A percentile compares a stretch with the other conserved stretches of the same genome.
Conservation (phyloP, 2,888 invertebrate species). For the Meta bourneti region DNA sequence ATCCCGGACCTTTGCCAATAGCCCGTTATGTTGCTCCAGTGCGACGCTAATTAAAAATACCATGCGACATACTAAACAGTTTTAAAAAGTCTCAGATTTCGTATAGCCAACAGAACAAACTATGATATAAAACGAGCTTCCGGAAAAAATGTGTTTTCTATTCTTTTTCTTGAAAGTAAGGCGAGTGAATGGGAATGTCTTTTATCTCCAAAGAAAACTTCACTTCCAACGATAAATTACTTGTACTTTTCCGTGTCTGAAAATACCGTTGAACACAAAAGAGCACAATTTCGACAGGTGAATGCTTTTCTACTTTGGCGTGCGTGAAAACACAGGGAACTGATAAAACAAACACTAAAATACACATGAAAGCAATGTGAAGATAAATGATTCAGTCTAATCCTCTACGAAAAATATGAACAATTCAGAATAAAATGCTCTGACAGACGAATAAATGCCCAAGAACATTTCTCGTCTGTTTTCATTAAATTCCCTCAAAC, state of each 20-base stretch:
- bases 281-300: not conserved
- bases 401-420: not conserved
- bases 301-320: not conserved
- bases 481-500: slow-evolving; percentile 13
- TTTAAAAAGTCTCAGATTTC: not conserved
- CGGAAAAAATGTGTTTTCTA: not conserved
- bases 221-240: not conserved
- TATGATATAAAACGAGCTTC: not conserved
- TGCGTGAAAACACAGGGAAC: not conserved
- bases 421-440: not conserved
- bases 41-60: too few species aligned
- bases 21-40: too few species aligned
- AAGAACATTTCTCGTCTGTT: not conserved
- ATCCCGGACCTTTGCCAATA: too few species aligned
- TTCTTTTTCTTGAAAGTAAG: not conserved
- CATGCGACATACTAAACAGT: too few species aligned
- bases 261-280: not conserved
- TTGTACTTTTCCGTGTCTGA: not conserved
- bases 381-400: not conserved
- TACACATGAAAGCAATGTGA: not conserved
- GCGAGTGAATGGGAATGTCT: not conserved
- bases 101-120: not conserved
- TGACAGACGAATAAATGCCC: not conserved
- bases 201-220: not conserved
- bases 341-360: not conserved